Evolutionary conservation across 2,797 vertebrate species (phyloP).

Genomic region (Vipera ursinii): DNA sequence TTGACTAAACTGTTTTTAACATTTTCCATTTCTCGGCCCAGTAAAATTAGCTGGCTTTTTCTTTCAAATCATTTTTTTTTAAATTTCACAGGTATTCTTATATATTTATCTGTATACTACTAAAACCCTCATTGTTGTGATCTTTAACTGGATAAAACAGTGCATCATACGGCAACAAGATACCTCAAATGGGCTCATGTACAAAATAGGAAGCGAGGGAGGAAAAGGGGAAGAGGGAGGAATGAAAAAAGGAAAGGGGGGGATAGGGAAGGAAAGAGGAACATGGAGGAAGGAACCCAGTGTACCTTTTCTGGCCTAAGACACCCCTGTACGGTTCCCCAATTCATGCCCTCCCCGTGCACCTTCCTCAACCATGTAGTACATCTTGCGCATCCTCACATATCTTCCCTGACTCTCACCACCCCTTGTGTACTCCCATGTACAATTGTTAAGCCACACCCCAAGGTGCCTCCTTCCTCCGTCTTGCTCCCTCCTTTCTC

Average conservation of each 20-base stretch:
- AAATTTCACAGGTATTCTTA: neutral
- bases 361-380: too few species aligned
- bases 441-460: too few species aligned
- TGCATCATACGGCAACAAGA: neutral
- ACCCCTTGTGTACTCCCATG: too few species aligned
- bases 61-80: neutral
- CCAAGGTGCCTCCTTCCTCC: neutral
- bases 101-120: neutral
- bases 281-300: neutral
- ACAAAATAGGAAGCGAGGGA: neutral
- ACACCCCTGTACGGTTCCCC: too few species aligned
- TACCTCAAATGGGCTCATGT: neutral
- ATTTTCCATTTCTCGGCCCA: neutral
- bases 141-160: neutral
- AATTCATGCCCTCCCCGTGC: too few species aligned
- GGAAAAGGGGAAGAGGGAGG: neutral
- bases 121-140: neutral
- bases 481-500: too few species aligned
- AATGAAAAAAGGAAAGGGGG: neutral
- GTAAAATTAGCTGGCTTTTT: neutral
- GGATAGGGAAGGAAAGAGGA: neutral
- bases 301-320: too few species aligned
- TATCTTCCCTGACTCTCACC: too few species aligned
- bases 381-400: too few species aligned
- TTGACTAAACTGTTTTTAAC: neutral